These are phyloP conservation scores for Diplosoma virens DNA, from an alignment of 23 tunicate genomes.

Conservation along the genomic window DNA sequence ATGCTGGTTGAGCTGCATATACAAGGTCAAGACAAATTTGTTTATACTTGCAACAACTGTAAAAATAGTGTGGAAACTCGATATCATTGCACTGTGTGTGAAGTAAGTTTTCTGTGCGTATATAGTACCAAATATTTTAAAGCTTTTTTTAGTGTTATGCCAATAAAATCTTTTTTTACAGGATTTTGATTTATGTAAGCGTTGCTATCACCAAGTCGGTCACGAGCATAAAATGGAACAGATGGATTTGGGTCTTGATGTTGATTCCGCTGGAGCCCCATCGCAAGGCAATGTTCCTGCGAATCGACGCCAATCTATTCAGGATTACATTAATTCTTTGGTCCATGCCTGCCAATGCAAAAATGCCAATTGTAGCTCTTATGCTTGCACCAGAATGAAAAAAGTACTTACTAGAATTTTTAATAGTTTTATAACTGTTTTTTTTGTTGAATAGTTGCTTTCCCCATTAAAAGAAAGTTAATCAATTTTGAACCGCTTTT, in stretches of 20 bases:
- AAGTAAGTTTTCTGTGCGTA: conserved; percentile 31
- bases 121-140: not conserved
- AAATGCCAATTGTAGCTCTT: conserved; percentile 82
- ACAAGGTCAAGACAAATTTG: conserved; percentile 89
- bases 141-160: not conserved
- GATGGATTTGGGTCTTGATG: conserved; percentile 76
- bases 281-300: conserved; percentile 3
- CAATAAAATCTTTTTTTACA: not conserved
- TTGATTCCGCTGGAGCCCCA: conserved; percentile 57
- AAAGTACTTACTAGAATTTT: too few species aligned
- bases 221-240: conserved; percentile 92
- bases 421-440: too few species aligned
- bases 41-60: conserved; percentile 88
- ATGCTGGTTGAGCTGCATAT: conserved; percentile 83
- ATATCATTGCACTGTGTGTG: conserved; percentile 95
- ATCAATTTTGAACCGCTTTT: not conserved
- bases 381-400: conserved; percentile 79
- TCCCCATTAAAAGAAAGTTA: not conserved
- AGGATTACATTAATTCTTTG: conserved; percentile 67
- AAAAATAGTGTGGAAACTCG: conserved; percentile 71
- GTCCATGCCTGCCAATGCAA: conserved; percentile 94
- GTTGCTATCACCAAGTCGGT: conserved; percentile 76
- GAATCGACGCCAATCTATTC: conserved; percentile 44
- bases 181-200: conserved; percentile 89
- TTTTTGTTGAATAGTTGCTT: not conserved